phyloP scores from a whole-genome alignment of 2,888 invertebrate species.

The Pristionchus arcanus region DNA sequence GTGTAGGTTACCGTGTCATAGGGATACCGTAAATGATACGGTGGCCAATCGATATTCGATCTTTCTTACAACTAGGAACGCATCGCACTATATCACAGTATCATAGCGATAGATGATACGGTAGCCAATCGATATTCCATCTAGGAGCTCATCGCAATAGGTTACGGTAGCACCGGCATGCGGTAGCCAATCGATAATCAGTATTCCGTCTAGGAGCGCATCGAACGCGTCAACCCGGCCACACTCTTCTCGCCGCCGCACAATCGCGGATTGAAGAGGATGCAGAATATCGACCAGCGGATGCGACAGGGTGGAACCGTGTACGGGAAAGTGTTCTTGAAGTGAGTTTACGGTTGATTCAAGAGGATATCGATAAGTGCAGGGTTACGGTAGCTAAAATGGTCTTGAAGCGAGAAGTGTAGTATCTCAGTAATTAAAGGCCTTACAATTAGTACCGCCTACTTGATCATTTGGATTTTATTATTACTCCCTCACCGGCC shows the following conservation, averaged over 20 bases:
- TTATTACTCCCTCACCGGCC: too few species aligned
- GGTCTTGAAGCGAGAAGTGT: not conserved
- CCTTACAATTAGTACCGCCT: too few species aligned
- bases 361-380: too few species aligned
- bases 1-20: too few species aligned
- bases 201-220: slow-evolving; percentile 54
- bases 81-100: too few species aligned
- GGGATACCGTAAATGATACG: too few species aligned
- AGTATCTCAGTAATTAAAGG: not conserved
- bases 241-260: slow-evolving; percentile 68
- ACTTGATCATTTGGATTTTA: too few species aligned
- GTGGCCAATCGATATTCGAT: not conserved
- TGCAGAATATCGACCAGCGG: slow-evolving; percentile 60
- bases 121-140: too few species aligned
- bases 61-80: too few species aligned
- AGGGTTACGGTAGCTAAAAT: not conserved
- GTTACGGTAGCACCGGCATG: too few species aligned
- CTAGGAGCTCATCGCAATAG: too few species aligned
- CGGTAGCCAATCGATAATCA: slow-evolving; percentile 1
- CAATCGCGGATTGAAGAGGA: slow-evolving; percentile 62
- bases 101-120: too few species aligned
- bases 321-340: slow-evolving; percentile 69
- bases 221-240: slow-evolving; percentile 60
- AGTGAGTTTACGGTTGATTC: slow-evolving; percentile 53
- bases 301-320: slow-evolving; percentile 60